These are phyloP conservation scores for Drosophila guanche DNA, from an alignment of 1,140 invertebrate genomes.

Conservation along the genomic window DNA sequence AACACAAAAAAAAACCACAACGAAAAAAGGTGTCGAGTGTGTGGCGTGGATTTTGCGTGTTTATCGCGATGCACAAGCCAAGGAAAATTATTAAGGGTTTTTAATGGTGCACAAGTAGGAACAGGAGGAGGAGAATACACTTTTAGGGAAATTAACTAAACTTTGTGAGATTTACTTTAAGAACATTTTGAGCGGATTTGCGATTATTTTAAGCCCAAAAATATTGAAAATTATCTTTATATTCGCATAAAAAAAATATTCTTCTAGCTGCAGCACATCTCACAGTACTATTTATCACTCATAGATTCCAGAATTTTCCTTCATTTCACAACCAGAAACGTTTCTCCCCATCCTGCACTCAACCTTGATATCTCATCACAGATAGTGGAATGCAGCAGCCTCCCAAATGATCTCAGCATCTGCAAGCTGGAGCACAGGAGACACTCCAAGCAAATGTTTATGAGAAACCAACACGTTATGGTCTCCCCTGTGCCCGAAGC, in stretches of 20 bases:
- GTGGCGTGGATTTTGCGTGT: slow-evolving; percentile 68
- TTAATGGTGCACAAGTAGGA: slow-evolving; percentile 32
- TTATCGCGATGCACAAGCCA: slow-evolving; percentile 65
- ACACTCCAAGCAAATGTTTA: slow-evolving; percentile 24
- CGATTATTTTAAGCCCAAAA: too few species aligned
- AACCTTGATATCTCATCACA: slow-evolving; percentile 21
- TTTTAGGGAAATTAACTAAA: too few species aligned
- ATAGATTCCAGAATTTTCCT: too few species aligned
- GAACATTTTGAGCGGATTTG: too few species aligned
- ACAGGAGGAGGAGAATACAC: background rate
- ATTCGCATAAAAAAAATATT: too few species aligned
- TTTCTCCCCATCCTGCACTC: background rate
- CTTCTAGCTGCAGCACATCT: too few species aligned
- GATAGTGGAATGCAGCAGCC: slow-evolving; percentile 17
- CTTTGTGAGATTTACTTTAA: too few species aligned
- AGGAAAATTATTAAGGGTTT: slow-evolving; percentile 57
- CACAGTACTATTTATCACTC: too few species aligned
- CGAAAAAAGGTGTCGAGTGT: slow-evolving; percentile 56
- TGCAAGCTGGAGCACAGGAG: slow-evolving; percentile 1
- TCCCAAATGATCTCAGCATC: slow-evolving; percentile 39
- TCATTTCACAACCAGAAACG: background rate
- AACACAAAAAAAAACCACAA: slow-evolving; percentile 1
- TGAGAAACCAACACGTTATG: slow-evolving; percentile 35
- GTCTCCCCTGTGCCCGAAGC: background rate
- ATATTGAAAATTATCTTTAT: too few species aligned